Evolutionary conservation across 2,113 vertebrate species (phyloP).

Genomic region (Aplodontia rufa): DNA sequence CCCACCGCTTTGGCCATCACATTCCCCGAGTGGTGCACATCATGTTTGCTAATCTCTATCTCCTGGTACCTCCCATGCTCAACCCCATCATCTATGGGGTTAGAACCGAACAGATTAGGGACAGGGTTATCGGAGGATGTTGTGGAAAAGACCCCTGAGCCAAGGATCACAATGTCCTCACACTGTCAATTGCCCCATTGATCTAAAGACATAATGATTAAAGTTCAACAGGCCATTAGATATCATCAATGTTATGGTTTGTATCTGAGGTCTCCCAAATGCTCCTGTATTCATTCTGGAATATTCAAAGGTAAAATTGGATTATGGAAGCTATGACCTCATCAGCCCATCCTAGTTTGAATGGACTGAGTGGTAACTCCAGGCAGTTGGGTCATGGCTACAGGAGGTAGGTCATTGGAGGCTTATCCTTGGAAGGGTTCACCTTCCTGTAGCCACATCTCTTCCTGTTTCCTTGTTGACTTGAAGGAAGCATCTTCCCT

Average conservation of each 20-base stretch:
- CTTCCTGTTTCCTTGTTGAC: too few relatives aligned
- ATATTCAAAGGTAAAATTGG: too few relatives aligned
- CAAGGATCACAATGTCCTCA: not conserved
- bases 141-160: not conserved
- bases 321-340: too few relatives aligned
- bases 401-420: too few relatives aligned
- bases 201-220: not conserved
- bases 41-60: constrained; percentile 70
- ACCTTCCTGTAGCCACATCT: too few relatives aligned
- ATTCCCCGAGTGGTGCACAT: constrained; percentile 49
- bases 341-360: too few relatives aligned
- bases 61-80: constrained; percentile 73
- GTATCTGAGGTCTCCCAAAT: too few relatives aligned
- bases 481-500: too few relatives aligned
- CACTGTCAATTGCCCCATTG: not conserved
- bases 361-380: too few relatives aligned
- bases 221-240: not conserved
- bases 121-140: not conserved
- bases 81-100: constrained; percentile 77
- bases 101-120: constrained; percentile 69
- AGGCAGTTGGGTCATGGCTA: too few relatives aligned
- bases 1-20: constrained; percentile 62
- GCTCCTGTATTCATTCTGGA: too few relatives aligned
- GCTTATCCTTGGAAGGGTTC: too few relatives aligned
- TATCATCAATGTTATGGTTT: not conserved